Evolutionary conservation across 2,797 vertebrate species (phyloP).

Genomic region (Coluber constrictor): DNA sequence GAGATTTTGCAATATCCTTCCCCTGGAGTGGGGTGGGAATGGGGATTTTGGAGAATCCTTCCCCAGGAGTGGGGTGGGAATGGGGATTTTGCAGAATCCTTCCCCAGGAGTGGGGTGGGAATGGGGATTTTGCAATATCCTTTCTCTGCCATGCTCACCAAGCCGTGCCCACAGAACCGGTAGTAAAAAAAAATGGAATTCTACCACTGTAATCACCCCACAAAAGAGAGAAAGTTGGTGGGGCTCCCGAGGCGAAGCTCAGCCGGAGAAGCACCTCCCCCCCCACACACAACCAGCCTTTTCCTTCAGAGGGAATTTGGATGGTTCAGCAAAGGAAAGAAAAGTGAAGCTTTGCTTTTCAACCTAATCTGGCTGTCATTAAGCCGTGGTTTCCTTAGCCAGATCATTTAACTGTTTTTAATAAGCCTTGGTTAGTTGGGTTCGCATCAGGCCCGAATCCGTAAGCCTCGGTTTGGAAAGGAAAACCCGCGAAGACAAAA

Average conservation of each 20-base stretch:
- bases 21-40: too few relatives aligned
- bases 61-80: too few relatives aligned
- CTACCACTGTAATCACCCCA: not conserved
- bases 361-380: not conserved
- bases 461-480: not conserved
- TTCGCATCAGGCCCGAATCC: not conserved
- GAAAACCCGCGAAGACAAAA: not conserved
- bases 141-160: too few relatives aligned
- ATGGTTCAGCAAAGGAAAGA: not conserved
- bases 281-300: too few relatives aligned
- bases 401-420: not conserved
- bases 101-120: too few relatives aligned
- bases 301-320: not conserved
- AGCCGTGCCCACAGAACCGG: too few relatives aligned
- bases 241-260: not conserved
- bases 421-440: not conserved
- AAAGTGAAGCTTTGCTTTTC: too few relatives aligned
- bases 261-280: not conserved
- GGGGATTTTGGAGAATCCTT: too few relatives aligned
- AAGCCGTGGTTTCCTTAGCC: not conserved
- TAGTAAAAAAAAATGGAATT: too few relatives aligned
- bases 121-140: too few relatives aligned
- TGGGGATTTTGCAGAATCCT: too few relatives aligned
- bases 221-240: not conserved
- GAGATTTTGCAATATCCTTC: too few relatives aligned